A percentile compares a stretch with the other conserved stretches of the same genome.
These are phyloP conservation scores for Myiozetetes cayanensis DNA, from an alignment of 2,113 vertebrate species.

Conservation along the genomic window DNA sequence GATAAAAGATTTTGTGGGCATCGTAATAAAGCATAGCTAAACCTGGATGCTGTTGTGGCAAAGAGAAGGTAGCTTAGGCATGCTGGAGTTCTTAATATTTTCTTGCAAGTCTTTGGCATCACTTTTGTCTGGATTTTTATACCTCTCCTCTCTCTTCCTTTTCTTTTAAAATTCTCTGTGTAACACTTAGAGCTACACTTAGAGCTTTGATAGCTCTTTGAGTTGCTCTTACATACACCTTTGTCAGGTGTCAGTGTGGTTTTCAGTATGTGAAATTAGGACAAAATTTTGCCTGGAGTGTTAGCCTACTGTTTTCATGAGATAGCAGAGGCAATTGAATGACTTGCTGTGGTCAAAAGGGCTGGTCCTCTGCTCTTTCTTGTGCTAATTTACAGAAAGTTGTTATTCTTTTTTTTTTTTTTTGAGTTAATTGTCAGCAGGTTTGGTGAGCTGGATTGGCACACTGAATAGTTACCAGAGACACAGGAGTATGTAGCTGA, in stretches of 20 bases:
- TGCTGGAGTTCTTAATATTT: conserved; percentile 3
- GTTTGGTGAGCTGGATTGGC: conserved; percentile 8
- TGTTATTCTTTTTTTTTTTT: neutral
- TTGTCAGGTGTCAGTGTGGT: neutral
- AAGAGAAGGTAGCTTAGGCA: neutral
- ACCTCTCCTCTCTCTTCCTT: conserved; percentile 4
- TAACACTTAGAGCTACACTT: neutral
- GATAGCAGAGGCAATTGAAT: neutral
- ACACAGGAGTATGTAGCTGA: neutral
- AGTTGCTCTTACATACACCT: neutral
- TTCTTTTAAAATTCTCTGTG: neutral
- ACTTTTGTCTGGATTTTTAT: conserved; percentile 42
- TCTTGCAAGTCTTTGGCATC: conserved; percentile 35
- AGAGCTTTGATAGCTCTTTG: neutral
- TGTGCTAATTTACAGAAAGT: conserved; percentile 26
- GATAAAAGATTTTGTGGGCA: neutral
- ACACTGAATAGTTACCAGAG: neutral
- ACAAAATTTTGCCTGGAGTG: neutral
- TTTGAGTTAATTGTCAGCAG: conserved; percentile 14
- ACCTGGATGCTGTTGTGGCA: neutral
- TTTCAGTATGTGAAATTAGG: neutral
- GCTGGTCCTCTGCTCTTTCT: neutral
- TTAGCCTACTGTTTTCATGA: neutral
- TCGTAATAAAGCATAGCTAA: neutral
- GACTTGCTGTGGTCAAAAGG: neutral